These are phyloP conservation scores for Tortrix viridana DNA, from an alignment of 2,888 invertebrate species.

Conservation along the genomic window DNA sequence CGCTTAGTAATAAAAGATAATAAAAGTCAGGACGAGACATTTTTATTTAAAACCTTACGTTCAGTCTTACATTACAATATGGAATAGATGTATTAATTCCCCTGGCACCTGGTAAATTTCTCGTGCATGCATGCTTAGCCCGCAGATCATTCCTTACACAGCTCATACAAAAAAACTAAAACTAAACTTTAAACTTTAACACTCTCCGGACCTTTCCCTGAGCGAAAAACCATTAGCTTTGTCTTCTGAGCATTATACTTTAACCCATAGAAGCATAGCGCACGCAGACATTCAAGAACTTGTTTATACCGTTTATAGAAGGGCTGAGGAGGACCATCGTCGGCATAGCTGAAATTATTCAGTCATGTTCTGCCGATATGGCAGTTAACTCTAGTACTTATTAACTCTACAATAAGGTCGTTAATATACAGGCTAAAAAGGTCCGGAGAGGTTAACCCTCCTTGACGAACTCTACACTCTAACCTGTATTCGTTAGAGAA, in stretches of 20 bases:
- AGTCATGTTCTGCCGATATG: neutral
- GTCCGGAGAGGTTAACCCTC: slow-evolving; percentile 41
- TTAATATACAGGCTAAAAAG: slow-evolving; percentile 40
- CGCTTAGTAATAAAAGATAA: no score
- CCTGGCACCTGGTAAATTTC: no score
- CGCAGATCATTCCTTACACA: no score
- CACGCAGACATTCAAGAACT: slow-evolving; percentile 22
- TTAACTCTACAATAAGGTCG: neutral
- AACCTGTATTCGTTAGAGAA: slow-evolving; percentile 17
- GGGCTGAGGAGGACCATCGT: slow-evolving; percentile 39
- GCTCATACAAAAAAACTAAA: no score
- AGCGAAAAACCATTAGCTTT: slow-evolving; percentile 18
- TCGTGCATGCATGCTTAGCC: no score
- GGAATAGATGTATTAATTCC: no score
- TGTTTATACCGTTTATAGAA: slow-evolving; percentile 34
- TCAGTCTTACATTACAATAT: no score
- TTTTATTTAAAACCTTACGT: no score
- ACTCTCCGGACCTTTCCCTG: slow-evolving; percentile 25
- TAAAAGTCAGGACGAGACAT: no score
- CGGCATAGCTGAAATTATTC: slow-evolving; percentile 23
- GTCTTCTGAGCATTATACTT: slow-evolving; percentile 22
- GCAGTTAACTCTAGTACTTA: neutral
- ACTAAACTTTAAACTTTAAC: no score
- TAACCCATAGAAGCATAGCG: slow-evolving; percentile 15
- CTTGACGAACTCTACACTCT: slow-evolving; percentile 42